Evolutionary conservation across 2,888 invertebrate species (phyloP).

Genomic region (Crematogaster levior): DNA sequence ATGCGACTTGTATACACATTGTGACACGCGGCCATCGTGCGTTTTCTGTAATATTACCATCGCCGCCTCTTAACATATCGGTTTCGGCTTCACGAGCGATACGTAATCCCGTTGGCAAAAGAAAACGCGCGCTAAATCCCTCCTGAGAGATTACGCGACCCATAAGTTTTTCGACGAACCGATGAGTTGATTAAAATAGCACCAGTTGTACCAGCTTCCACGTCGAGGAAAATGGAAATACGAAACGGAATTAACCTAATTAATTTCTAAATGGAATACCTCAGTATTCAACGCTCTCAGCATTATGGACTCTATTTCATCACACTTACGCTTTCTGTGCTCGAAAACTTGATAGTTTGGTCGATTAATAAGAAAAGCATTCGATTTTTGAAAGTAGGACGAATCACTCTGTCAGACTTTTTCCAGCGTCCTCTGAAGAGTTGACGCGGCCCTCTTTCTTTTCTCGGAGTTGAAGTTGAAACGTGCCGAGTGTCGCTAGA

Average conservation of each 20-base stretch:
- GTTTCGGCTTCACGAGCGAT: slow-evolving; percentile 7
- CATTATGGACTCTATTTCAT: slow-evolving; percentile 4
- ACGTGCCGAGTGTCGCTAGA: slow-evolving; percentile 72
- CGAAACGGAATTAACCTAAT: slow-evolving; percentile 20
- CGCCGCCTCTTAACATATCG: slow-evolving; percentile 45
- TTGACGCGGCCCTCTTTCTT: slow-evolving; percentile 40
- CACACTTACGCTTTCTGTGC: neutral
- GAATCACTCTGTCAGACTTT: slow-evolving; percentile 19
- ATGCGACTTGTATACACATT: slow-evolving; percentile 67
- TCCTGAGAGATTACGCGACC: neutral
- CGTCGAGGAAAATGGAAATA: neutral
- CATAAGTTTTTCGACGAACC: neutral
- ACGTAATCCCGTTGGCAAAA: neutral
- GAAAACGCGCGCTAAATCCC: neutral
- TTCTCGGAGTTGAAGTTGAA: slow-evolving; percentile 23
- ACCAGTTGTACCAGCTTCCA: neutral
- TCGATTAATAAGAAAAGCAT: neutral
- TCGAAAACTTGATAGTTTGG: neutral
- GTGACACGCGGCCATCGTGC: slow-evolving; percentile 46
- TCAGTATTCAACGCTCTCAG: neutral
- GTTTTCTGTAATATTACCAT: slow-evolving; percentile 51
- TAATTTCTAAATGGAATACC: slow-evolving; percentile 29
- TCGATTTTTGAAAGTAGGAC: slow-evolving; percentile 37
- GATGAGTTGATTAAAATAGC: neutral
- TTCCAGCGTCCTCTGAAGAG: neutral